Conservation (phyloP, 2,888 invertebrate genomes). For the Nomada ferruginata region DNA sequence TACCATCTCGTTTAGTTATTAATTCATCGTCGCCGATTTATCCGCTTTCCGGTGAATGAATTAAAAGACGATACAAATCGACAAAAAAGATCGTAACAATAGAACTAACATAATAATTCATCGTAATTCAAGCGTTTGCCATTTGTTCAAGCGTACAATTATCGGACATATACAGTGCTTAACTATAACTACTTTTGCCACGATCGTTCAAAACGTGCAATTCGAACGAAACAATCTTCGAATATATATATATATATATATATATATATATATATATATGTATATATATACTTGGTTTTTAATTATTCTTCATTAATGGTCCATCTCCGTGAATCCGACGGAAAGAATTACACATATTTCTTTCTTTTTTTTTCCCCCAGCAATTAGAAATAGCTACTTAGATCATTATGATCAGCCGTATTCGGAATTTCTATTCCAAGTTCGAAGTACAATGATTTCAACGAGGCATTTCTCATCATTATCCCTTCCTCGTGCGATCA, state of each 20-base stretch:
- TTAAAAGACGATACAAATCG: constrained; percentile 12
- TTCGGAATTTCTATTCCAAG: neutral
- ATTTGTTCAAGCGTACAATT: constrained; percentile 30
- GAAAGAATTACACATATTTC: neutral
- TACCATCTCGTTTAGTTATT: no score
- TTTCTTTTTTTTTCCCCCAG: neutral
- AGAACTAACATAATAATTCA: constrained; percentile 11
- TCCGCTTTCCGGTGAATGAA: neutral
- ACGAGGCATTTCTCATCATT: neutral
- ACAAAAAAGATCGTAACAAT: constrained; percentile 29
- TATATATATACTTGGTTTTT: no score
- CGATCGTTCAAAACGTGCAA: constrained; percentile 20
- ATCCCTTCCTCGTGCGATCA: neutral
- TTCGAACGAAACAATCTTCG: constrained; percentile 7
- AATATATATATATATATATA: no score
- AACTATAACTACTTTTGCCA: constrained; percentile 25
- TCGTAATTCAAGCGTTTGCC: constrained; percentile 22
- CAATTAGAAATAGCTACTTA: constrained; percentile 16
- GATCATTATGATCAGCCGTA: constrained; percentile 5
- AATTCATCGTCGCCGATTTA: no score
- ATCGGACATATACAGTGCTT: constrained; percentile 20
- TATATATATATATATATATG: no score
- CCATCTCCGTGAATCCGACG: constrained; percentile 39
- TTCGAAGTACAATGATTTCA: constrained; percentile 5
- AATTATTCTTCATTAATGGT: constrained; percentile 17